phyloP scores from a whole-genome alignment of 2,888 invertebrate species.

The Plagodis pulveraria region DNA sequence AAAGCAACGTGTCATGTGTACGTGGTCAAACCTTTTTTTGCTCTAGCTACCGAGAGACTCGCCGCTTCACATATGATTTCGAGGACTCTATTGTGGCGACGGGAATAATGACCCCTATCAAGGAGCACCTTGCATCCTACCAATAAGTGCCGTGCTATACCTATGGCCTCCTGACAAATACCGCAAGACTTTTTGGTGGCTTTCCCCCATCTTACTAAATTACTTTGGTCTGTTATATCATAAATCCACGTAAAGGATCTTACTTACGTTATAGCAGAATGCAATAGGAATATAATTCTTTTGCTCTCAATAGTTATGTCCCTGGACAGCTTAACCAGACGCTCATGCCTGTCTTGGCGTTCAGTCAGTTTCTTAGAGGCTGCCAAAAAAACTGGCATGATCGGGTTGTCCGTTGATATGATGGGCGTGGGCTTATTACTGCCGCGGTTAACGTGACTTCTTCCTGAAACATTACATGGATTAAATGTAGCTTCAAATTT shows the following conservation, averaged over 20 bases:
- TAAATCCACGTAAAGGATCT: not conserved
- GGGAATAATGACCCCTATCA: too few species aligned
- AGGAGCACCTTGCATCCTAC: too few species aligned
- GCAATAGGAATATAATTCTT: constrained; percentile 93
- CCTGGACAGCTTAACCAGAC: constrained; percentile 34
- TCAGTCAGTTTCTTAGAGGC: constrained; percentile 22
- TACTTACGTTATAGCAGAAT: constrained; percentile 87
- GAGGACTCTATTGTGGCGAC: too few species aligned
- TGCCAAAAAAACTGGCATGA: constrained; percentile 26
- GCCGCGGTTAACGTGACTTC: not conserved
- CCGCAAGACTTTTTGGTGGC: too few species aligned
- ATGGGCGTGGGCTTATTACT: not conserved
- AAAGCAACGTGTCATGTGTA: too few species aligned
- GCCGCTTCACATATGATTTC: too few species aligned
- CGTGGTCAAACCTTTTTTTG: too few species aligned
- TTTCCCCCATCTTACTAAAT: too few species aligned
- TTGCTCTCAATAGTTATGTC: constrained; percentile 87
- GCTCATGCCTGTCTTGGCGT: constrained; percentile 34
- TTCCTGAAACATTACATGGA: not conserved
- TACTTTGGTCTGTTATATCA: too few species aligned
- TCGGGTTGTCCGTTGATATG: constrained; percentile 12
- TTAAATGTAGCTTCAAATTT: constrained; percentile 19
- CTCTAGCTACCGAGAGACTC: too few species aligned
- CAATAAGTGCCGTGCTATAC: too few species aligned
- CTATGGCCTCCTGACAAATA: too few species aligned